These are phyloP conservation scores for Hepsetus odoe DNA, from an alignment of 2,113 vertebrate genomes.

Conservation along the genomic window DNA sequence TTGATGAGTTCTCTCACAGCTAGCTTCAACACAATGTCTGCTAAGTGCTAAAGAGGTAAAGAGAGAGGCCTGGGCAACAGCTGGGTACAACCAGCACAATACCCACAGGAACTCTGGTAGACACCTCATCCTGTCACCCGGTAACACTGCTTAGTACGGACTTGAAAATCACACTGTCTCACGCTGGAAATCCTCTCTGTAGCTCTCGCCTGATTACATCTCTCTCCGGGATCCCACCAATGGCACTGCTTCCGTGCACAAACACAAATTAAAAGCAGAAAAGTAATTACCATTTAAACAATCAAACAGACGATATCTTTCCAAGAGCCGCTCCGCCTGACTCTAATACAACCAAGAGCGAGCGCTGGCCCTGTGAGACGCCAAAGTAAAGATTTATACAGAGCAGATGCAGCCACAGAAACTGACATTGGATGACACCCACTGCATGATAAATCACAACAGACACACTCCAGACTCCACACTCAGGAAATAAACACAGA, in stretches of 20 bases:
- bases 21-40: conserved; percentile 66
- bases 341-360: conserved; percentile 66
- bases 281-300: conserved; percentile 53
- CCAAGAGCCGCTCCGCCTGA: conserved; percentile 58
- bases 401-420: conserved; percentile 73
- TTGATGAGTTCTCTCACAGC: conserved; percentile 73
- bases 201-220: conserved; percentile 27
- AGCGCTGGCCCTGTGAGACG: conserved; percentile 61
- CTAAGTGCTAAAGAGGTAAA: conserved; percentile 78
- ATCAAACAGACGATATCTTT: conserved; percentile 55
- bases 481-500: conserved; percentile 62
- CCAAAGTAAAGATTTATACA: conserved; percentile 77
- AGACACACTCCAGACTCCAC: conserved; percentile 70
- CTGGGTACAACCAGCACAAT: conserved; percentile 77
- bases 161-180: conserved; percentile 75
- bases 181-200: conserved; percentile 32
- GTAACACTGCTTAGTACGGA: conserved; percentile 77
- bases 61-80: conserved; percentile 75
- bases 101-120: conserved; percentile 69
- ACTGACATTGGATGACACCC: conserved; percentile 73
- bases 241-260: conserved; percentile 43
- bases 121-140: conserved; percentile 70
- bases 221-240: conserved; percentile 49
- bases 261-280: conserved; percentile 59
- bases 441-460: conserved; percentile 76